Percentiles rank a stretch among this genome's conserved stretches.
phyloP scores from a whole-genome alignment of 2,113 vertebrate species.

The Oncorhynchus keta region DNA sequence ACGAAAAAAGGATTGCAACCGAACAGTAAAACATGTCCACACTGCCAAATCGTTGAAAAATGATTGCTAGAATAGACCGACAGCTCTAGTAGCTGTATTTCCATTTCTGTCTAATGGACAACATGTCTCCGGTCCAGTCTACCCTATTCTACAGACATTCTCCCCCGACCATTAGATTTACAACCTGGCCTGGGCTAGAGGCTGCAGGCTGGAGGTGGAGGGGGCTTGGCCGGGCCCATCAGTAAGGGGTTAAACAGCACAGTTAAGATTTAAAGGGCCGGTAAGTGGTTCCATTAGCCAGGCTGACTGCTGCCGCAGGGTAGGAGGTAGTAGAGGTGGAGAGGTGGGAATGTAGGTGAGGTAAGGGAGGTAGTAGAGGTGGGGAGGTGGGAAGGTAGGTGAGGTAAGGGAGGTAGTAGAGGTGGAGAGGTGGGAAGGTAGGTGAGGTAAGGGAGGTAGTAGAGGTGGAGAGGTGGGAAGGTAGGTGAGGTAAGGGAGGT shows the following conservation, averaged over 20 bases:
- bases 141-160: constrained; percentile 50
- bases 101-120: constrained; percentile 54
- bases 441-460: no score
- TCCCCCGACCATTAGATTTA: constrained; percentile 57
- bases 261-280: constrained; percentile 73
- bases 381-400: neutral
- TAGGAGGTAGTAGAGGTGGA: constrained; percentile 25
- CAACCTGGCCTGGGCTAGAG: constrained; percentile 39
- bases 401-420: no score
- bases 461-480: no score
- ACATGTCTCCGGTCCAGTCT: constrained; percentile 56
- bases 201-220: constrained; percentile 50
- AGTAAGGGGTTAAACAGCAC: constrained; percentile 75
- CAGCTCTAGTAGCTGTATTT: neutral
- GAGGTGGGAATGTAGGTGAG: neutral
- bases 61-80: constrained; percentile 15
- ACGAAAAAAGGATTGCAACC: constrained; percentile 9
- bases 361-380: neutral
- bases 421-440: no score
- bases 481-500: no score
- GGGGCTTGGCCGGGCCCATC: constrained; percentile 65
- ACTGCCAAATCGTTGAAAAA: constrained; percentile 13
- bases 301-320: constrained; percentile 50
- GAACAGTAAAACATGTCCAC: no score
- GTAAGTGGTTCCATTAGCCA: constrained; percentile 75